Conservation (phyloP, 2,113 vertebrate species). For the Apaloderma vittatum region DNA sequence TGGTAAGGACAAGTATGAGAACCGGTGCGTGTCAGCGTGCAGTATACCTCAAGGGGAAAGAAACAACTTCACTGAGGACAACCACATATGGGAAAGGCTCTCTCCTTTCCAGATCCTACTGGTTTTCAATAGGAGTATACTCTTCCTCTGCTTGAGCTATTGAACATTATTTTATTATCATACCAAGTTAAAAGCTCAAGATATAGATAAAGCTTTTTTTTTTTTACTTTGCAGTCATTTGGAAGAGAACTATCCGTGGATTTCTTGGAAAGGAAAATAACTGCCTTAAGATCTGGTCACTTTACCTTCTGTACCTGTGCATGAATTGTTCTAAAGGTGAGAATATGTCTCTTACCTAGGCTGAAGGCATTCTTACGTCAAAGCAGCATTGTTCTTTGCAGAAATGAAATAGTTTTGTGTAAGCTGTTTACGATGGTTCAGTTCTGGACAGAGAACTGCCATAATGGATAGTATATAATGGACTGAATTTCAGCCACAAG, state of each 20-base stretch:
- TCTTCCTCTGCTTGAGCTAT: not conserved
- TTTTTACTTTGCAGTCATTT: not conserved
- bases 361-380: not conserved
- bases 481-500: not conserved
- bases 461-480: fast-evolving
- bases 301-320: not conserved
- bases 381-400: not conserved
- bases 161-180: not conserved
- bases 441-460: not conserved
- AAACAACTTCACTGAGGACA: not conserved
- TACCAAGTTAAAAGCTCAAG: not conserved
- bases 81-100: not conserved
- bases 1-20: not conserved
- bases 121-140: not conserved
- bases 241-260: not conserved
- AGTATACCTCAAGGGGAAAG: not conserved
- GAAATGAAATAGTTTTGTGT: not conserved
- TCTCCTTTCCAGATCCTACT: not conserved
- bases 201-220: not conserved
- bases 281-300: not conserved
- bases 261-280: not conserved
- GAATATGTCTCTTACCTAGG: not conserved
- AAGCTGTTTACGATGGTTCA: not conserved
- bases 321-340: not conserved
- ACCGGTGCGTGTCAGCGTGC: not conserved